Evolutionary conservation across 1,140 invertebrate genomes (phyloP).

Genomic region (Acromyrmex charruanus): DNA sequence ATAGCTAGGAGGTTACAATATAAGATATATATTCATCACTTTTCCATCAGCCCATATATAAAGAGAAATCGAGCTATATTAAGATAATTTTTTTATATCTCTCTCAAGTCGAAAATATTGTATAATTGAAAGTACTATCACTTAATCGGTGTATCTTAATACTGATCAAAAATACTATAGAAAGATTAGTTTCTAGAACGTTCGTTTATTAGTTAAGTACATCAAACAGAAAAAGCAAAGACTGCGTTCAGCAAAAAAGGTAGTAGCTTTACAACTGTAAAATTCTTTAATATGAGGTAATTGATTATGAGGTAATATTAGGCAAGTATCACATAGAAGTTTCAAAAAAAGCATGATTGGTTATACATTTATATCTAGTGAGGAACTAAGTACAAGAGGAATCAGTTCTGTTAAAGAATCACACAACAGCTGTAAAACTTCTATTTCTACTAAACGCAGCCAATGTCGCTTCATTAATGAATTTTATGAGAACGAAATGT

Average conservation of each 20-base stretch:
- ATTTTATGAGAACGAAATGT: neutral
- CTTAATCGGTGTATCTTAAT: slow-evolving; percentile 20
- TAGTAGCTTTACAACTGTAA: no score
- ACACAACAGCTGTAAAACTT: no score
- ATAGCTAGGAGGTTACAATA: slow-evolving; percentile 48
- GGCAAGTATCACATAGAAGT: no score
- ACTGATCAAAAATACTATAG: slow-evolving; percentile 23
- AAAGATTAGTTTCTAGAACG: neutral
- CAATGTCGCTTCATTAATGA: neutral
- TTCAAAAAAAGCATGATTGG: no score
- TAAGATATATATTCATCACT: slow-evolving; percentile 62
- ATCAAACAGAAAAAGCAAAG: neutral
- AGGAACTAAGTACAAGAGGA: no score
- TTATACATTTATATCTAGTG: no score
- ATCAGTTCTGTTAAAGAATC: no score
- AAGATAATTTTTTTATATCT: slow-evolving; percentile 42
- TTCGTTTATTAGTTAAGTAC: slow-evolving; percentile 20
- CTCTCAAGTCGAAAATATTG: slow-evolving; percentile 23
- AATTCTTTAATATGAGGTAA: no score
- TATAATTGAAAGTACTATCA: slow-evolving; percentile 38
- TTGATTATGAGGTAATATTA: no score
- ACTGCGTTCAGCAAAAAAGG: no score
- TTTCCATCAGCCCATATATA: slow-evolving; percentile 9
- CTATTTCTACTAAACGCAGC: no score
- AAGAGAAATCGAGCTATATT: slow-evolving; percentile 22